A percentile compares a stretch with the other conserved stretches of the same genome.
Conservation (phyloP, 2,888 invertebrate genomes). For the Eucera pruinosa region DNA sequence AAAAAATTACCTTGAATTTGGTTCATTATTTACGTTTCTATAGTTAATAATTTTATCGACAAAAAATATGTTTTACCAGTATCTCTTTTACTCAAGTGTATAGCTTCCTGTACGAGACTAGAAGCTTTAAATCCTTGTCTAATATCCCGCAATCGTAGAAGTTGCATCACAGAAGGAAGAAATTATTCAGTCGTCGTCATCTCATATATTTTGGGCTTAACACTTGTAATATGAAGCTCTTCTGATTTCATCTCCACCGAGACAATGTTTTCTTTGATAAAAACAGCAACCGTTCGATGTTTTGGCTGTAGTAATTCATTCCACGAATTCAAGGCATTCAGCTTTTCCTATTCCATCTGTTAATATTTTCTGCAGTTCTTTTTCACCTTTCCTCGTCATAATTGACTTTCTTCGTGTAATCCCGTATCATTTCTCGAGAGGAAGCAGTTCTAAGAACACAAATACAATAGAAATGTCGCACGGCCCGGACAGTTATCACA, state of each 20-base stretch:
- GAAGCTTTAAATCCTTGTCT: not conserved
- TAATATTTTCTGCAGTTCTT: constrained; percentile 18
- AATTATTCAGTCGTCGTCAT: not conserved
- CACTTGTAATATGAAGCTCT: constrained; percentile 2
- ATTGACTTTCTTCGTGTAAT: constrained; percentile 21
- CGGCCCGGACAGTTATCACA: constrained; percentile 3
- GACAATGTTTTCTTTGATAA: constrained; percentile 38
- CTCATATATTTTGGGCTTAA: not conserved
- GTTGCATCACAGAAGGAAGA: not conserved
- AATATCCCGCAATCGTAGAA: not conserved
- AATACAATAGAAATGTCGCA: not conserved
- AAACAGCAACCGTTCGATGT: not conserved
- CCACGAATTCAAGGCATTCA: constrained; percentile 17
- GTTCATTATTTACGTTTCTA: not conserved
- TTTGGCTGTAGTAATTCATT: not conserved
- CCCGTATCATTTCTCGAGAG: not conserved
- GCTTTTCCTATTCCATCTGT: not conserved
- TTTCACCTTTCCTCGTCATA: constrained; percentile 20
- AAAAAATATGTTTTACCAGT: too few species aligned
- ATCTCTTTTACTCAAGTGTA: too few species aligned
- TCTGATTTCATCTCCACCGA: not conserved
- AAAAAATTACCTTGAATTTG: too few species aligned
- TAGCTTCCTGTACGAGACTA: not conserved
- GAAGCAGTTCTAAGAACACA: too few species aligned
- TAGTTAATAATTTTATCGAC: not conserved